phyloP scores from a whole-genome alignment of 2,797 vertebrate genomes.

The Corythornis leucogaster region DNA sequence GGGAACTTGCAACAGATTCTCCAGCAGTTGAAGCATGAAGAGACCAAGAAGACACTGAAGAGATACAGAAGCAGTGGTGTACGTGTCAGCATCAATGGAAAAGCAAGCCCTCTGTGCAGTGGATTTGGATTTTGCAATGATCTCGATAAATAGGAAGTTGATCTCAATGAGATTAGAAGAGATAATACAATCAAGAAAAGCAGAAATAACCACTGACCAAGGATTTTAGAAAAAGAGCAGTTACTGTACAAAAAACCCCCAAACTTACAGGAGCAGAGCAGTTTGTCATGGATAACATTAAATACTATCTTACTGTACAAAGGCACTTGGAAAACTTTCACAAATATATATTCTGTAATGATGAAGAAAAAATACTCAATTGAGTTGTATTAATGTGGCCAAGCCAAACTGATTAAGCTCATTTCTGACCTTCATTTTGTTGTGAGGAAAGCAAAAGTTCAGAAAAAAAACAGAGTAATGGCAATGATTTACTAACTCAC shows the following conservation, averaged over 20 bases:
- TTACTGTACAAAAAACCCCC: not conserved
- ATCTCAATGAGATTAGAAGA: not conserved
- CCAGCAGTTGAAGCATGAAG: not conserved
- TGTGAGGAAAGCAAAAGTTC: not conserved
- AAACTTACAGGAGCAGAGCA: not conserved
- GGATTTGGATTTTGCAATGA: not conserved
- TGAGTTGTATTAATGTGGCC: not conserved
- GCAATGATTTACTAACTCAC: not conserved
- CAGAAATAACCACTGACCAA: not conserved
- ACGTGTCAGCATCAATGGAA: not conserved
- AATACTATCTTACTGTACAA: not conserved
- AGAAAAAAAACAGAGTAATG: not conserved
- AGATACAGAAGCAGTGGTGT: not conserved
- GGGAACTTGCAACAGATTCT: not conserved
- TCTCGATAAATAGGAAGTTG: not conserved
- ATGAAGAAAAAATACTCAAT: not conserved
- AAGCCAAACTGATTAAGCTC: not conserved
- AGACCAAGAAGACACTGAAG: not conserved
- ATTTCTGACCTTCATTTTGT: not conserved
- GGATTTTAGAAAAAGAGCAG: not conserved
- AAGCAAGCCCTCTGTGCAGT: not conserved
- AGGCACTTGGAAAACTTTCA: not conserved
- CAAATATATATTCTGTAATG: not conserved
- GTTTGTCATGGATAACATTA: not conserved
- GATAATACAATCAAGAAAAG: not conserved